Evolutionary conservation across 1,140 invertebrate genomes (phyloP).

Genomic region (Drosophila murphyi): DNA sequence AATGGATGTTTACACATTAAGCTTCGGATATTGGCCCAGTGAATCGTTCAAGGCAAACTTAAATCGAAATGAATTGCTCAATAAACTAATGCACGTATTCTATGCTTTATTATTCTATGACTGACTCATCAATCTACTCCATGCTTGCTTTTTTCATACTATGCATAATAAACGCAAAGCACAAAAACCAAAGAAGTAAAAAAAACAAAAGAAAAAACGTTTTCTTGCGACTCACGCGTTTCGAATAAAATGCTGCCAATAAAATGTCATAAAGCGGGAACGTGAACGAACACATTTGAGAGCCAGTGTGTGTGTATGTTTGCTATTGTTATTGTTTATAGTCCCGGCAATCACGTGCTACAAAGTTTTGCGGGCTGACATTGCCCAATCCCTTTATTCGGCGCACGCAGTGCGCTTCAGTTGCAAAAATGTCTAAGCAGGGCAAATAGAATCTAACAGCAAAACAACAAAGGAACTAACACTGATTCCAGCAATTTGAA

Average conservation of each 20-base stretch:
- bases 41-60: background rate
- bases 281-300: constrained; percentile 53
- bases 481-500: background rate
- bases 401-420: constrained; percentile 41
- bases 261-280: constrained; percentile 71
- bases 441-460: constrained; percentile 52
- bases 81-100: constrained; percentile 39
- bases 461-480: constrained; percentile 22
- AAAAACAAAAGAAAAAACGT: constrained; percentile 30
- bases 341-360: constrained; percentile 70
- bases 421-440: constrained; percentile 76
- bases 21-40: background rate
- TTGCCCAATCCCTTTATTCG: constrained; percentile 38
- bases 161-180: constrained; percentile 36
- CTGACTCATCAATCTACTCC: constrained; percentile 40
- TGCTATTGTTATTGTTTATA: constrained; percentile 52
- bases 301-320: constrained; percentile 5
- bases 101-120: constrained; percentile 31
- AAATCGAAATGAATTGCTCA: constrained; percentile 2
- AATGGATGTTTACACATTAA: background rate
- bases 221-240: constrained; percentile 67
- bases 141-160: constrained; percentile 17
- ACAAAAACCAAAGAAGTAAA: constrained; percentile 7
- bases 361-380: constrained; percentile 58
- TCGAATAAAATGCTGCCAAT: constrained; percentile 78